Percentiles rank a stretch among this genome's conserved stretches.
phyloP scores from a whole-genome alignment of 2,797 vertebrate species.

The Hirundo rustica region DNA sequence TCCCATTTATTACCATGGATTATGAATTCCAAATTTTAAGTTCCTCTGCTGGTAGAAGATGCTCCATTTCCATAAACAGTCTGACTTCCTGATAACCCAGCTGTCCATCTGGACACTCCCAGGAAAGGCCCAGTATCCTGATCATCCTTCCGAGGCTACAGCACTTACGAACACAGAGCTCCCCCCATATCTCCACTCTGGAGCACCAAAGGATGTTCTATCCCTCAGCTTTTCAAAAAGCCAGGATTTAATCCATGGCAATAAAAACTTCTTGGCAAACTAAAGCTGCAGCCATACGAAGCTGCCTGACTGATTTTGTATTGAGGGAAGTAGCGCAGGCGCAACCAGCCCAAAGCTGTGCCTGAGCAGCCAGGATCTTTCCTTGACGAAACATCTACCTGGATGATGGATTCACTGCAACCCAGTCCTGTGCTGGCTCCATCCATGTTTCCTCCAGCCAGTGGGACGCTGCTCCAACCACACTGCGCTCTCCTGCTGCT shows the following conservation, averaged over 20 bases:
- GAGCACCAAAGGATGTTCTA: neutral
- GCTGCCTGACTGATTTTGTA: neutral
- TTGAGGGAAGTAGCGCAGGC: neutral
- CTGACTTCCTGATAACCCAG: neutral
- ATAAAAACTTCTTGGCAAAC: neutral
- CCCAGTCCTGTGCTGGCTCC: neutral
- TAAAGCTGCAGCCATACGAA: neutral
- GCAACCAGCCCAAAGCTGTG: neutral
- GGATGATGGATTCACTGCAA: neutral
- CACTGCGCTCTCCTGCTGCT: neutral
- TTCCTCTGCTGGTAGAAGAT: neutral
- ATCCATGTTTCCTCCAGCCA: neutral
- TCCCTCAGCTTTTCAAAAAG: neutral
- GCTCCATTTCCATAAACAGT: neutral
- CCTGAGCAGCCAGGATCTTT: neutral
- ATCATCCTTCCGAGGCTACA: neutral
- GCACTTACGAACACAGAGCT: neutral
- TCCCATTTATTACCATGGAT: neutral
- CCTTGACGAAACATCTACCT: neutral
- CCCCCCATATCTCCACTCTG: rapidly evolving
- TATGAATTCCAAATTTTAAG: neutral
- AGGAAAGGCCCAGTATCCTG: neutral
- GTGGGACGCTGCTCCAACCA: neutral
- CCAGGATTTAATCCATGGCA: neutral
- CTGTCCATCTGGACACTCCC: neutral